phyloP scores from a whole-genome alignment of 2,888 invertebrate species.

The Dendrolimus houi region DNA sequence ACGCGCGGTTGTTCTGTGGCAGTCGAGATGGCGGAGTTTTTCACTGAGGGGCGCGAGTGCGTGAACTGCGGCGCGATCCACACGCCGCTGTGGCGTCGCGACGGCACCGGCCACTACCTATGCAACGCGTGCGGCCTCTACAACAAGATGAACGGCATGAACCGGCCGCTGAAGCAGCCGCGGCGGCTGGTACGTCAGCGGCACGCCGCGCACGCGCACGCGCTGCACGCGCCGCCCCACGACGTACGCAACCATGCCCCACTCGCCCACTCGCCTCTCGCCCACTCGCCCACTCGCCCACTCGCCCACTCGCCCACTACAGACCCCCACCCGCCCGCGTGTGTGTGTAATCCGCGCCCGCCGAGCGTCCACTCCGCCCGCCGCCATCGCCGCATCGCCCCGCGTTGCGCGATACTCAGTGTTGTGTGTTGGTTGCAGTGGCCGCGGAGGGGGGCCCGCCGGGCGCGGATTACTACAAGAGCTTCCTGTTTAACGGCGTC shows the following conservation, averaged over 20 bases:
- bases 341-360: conserved; percentile 55
- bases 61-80: conserved; percentile 98
- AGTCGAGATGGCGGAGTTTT: conserved; percentile 84
- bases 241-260: conserved; percentile 46
- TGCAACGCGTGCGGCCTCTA: conserved; percentile 99
- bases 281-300: conserved; percentile 25
- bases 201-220: conserved; percentile 56
- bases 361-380: conserved; percentile 36
- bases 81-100: conserved; percentile 98
- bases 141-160: conserved; percentile 99
- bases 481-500: conserved; percentile 85
- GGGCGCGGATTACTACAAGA: conserved; percentile 92
- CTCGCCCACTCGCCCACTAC: conserved; percentile 9
- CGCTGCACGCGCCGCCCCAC: conserved; percentile 37
- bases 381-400: conserved; percentile 18
- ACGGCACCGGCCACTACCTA: conserved; percentile 98
- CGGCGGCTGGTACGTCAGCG: conserved; percentile 94
- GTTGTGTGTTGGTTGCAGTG: conserved; percentile 81
- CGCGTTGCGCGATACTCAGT: conserved; percentile 20
- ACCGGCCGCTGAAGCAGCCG: conserved; percentile 97
- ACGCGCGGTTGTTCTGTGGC: conserved; percentile 28
- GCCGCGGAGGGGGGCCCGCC: conserved; percentile 88
- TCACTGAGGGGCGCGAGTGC: conserved; percentile 96
- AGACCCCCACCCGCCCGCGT: conserved; percentile 12
- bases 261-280: conserved; percentile 26